A percentile compares a stretch with the other conserved stretches of the same genome.
Conservation (phyloP, 2,113 vertebrate genomes). For the Poeciliopsis occidentalis region DNA sequence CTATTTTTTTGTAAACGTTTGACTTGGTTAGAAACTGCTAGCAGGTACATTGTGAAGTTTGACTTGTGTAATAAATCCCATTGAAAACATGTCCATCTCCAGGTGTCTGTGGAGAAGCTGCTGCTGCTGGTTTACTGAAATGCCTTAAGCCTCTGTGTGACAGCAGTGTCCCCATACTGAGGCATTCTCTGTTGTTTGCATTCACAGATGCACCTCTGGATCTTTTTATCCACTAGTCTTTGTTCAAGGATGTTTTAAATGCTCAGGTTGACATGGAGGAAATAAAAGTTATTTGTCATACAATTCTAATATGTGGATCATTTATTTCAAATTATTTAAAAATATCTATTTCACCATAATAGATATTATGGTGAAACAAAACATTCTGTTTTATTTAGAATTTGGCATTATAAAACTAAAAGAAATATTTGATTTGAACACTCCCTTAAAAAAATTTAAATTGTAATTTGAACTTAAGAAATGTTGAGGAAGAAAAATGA, state of each 20-base stretch:
- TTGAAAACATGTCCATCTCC: background rate
- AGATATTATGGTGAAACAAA: too few relatives aligned
- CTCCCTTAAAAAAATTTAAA: too few relatives aligned
- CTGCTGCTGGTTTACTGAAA: background rate
- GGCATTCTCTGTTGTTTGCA: background rate
- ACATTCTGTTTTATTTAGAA: too few relatives aligned
- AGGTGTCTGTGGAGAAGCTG: background rate
- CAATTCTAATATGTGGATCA: background rate
- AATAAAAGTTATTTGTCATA: slow-evolving; percentile 57
- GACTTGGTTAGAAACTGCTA: background rate
- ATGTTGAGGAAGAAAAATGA: too few relatives aligned
- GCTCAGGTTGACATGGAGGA: slow-evolving; percentile 39
- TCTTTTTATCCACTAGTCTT: background rate
- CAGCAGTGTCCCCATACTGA: background rate
- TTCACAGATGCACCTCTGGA: background rate
- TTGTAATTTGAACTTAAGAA: too few relatives aligned
- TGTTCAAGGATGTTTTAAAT: slow-evolving; percentile 28
- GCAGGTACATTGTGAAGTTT: background rate
- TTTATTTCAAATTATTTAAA: background rate
- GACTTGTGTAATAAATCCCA: background rate
- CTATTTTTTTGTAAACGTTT: background rate
- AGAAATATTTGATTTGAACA: too few relatives aligned
- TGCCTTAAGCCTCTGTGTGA: background rate
- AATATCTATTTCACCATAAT: too few relatives aligned
- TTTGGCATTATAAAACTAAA: too few relatives aligned